Evolutionary conservation across 2,888 invertebrate species (phyloP), one percentile per base, ranked within the genome.

Genomic region (Resseliella maxima): DNA sequence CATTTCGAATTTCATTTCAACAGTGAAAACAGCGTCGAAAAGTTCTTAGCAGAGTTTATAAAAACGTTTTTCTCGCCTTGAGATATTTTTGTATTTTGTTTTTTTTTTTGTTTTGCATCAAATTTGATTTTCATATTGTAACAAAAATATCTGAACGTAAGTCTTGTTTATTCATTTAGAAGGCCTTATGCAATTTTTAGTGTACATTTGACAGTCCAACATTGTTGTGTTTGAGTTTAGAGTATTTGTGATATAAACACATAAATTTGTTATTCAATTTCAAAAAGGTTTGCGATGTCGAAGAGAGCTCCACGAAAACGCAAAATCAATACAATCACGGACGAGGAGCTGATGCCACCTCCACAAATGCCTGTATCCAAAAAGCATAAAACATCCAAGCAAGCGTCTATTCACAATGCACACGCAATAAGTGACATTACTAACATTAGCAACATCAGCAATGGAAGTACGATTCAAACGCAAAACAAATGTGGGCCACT

Each of bases 1-100:
- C 31, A 72, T 72, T 72, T 72, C 72, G 72, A 72, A 72, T 72
- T 31, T 72, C 27, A 72, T 72, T 72, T 72, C 31, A 59, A 59
- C 24, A 72, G 72, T 72, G 72, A 72, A 72, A 35, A 31, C 72
- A 72, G 72, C 72, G 72, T 72, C 72, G 31, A 31, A 72, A 18
- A 35, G 59, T 59, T 59, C n/a, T 2, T 15, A 59, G 24, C n/a
- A 59, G 24, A 72, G 18, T 72, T 72, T 12, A 31, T 15, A 1
- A n/a, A 72, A 72, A 31, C 72, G 72, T 72, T 72, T 72, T 72
- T 15, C 10, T 72, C 31, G 6, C 35, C 31, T 31, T 31, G 12
- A 27, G 24, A 59, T 59, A 59, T 59, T 24, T n/a, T 24, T 24
- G 12, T 72, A 31, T 6, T 72, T 2, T 8, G 31, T 10, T 12